phyloP scores from a whole-genome alignment of 2,888 invertebrate species.

The Syrista parreyssii region DNA sequence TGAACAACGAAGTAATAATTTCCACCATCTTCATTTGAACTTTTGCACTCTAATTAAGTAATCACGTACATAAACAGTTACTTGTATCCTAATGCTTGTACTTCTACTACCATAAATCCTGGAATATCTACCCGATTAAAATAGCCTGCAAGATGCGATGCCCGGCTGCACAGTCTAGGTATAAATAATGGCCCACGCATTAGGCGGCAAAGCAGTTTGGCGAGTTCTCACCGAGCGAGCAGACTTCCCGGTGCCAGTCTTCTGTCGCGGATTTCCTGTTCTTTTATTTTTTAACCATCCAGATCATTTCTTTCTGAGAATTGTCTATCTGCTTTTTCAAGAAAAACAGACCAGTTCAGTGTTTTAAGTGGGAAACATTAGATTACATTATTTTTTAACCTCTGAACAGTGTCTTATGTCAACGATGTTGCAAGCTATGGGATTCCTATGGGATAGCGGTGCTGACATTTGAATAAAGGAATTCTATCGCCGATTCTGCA shows the following conservation, averaged over 20 bases:
- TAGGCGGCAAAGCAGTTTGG: conserved; percentile 4
- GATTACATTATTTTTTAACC: not conserved
- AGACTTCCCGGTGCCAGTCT: conserved; percentile 5
- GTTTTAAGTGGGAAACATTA: not conserved
- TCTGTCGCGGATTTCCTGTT: not conserved
- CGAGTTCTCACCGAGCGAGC: not conserved
- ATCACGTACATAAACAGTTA: not conserved
- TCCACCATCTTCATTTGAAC: not conserved
- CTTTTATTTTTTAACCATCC: not conserved
- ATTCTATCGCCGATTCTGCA: not conserved
- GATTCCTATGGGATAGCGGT: not conserved
- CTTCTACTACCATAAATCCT: not conserved
- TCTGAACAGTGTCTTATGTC: not conserved
- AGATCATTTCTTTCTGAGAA: not conserved
- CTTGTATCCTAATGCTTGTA: not conserved
- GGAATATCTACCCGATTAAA: not conserved
- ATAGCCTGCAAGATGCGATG: conserved; percentile 5
- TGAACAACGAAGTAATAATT: not conserved
- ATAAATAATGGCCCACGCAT: conserved; percentile 10
- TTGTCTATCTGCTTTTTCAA: not conserved
- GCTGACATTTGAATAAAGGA: not conserved
- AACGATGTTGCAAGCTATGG: not conserved
- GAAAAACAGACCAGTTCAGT: not conserved
- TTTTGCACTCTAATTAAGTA: not conserved
- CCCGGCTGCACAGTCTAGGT: not conserved